Evolutionary conservation across 2,113 vertebrate species (phyloP).

Genomic region (Sceloporus tristichus): DNA sequence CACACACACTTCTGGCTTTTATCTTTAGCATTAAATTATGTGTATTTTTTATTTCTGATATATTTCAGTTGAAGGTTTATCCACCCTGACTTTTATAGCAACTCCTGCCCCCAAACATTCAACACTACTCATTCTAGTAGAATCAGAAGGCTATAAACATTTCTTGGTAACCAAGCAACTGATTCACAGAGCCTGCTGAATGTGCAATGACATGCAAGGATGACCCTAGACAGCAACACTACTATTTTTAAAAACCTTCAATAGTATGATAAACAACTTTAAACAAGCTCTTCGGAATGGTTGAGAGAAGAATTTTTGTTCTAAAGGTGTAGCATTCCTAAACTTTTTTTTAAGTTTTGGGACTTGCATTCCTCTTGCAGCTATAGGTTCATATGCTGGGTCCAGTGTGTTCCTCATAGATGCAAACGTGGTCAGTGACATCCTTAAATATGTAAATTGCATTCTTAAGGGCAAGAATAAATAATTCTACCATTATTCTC

Average conservation of each 20-base stretch:
- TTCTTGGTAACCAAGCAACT: rapidly evolving
- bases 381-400: neutral
- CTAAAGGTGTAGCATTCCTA: too few relatives aligned
- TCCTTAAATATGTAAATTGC: too few relatives aligned
- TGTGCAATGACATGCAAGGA: too few relatives aligned
- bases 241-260: too few relatives aligned
- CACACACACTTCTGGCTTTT: constrained; percentile 46
- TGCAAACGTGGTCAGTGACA: neutral
- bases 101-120: too few relatives aligned
- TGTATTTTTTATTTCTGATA: constrained; percentile 32
- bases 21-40: constrained; percentile 17
- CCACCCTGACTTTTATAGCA: too few relatives aligned
- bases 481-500: too few relatives aligned
- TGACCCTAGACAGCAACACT: too few relatives aligned
- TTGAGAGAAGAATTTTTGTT: neutral
- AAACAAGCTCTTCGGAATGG: neutral
- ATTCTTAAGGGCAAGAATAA: too few relatives aligned
- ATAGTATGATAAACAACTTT: neutral
- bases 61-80: constrained; percentile 39
- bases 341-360: too few relatives aligned
- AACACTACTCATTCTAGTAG: constrained; percentile 21
- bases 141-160: neutral
- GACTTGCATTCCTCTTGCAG: neutral
- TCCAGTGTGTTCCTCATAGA: neutral
- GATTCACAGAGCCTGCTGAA: neutral